Evolutionary conservation across 2,113 vertebrate species (phyloP).

Genomic region (Aix galericulata): DNA sequence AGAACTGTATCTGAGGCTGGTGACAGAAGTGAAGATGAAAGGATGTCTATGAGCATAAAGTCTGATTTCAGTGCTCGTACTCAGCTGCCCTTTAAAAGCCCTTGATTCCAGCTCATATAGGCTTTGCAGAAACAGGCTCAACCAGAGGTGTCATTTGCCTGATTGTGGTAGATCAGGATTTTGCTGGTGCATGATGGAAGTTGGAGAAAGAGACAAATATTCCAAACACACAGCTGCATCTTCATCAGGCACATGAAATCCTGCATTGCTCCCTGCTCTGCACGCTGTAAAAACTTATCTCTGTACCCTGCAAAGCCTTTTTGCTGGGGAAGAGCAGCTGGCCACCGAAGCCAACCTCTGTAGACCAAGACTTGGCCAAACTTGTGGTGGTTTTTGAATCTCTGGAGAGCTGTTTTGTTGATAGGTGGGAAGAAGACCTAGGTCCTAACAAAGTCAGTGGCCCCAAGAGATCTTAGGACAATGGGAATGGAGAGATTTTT

Average conservation of each 20-base stretch:
- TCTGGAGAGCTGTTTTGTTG: neutral
- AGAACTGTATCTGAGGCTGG: neutral
- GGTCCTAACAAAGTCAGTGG: neutral
- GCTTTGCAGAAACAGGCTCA: neutral
- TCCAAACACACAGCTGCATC: neutral
- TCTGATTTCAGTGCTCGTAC: neutral
- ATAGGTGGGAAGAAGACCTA: neutral
- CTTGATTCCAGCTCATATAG: accelerated
- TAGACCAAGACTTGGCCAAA: neutral
- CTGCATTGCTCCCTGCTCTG: neutral
- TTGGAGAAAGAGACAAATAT: neutral
- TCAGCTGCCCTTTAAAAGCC: neutral
- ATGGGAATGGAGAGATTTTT: neutral
- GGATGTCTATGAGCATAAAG: neutral
- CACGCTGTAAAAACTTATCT: neutral
- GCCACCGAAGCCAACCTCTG: accelerated
- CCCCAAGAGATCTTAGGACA: neutral
- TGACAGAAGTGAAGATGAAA: neutral
- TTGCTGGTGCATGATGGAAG: neutral
- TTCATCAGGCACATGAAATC: neutral
- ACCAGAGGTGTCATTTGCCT: neutral
- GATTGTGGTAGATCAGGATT: neutral
- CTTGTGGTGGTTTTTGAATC: neutral
- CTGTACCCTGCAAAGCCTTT: neutral
- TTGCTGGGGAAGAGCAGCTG: neutral